These are phyloP conservation scores for Morphnarchus princeps DNA, from an alignment of 2,113 vertebrate species.

Conservation along the genomic window DNA sequence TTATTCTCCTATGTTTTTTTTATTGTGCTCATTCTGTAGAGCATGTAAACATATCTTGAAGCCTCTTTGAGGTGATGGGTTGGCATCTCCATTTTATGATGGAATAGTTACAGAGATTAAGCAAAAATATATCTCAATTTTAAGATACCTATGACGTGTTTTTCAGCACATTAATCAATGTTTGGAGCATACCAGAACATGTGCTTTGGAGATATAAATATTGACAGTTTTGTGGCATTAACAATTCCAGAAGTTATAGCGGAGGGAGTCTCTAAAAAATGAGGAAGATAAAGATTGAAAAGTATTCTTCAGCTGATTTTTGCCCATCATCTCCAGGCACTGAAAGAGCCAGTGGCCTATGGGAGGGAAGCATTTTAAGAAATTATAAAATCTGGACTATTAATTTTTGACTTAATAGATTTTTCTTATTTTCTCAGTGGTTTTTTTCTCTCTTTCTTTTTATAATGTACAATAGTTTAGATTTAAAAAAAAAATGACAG, in stretches of 20 bases:
- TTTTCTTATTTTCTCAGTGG: neutral
- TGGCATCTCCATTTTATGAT: neutral
- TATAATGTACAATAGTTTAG: neutral
- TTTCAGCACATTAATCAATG: neutral
- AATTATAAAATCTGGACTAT: neutral
- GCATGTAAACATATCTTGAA: neutral
- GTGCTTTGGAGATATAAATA: neutral
- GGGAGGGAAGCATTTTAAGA: neutral
- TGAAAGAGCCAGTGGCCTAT: neutral
- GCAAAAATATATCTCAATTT: neutral
- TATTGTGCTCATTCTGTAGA: neutral
- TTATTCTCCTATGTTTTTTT: neutral
- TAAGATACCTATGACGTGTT: neutral
- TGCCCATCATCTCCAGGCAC: neutral
- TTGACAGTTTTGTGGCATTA: neutral
- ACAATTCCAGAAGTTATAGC: neutral
- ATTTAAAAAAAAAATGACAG: neutral
- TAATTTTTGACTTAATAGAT: neutral
- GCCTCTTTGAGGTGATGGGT: neutral
- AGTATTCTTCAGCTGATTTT: neutral
- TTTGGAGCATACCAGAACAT: neutral
- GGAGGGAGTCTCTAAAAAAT: neutral
- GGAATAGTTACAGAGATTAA: neutral
- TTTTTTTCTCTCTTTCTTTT: neutral
- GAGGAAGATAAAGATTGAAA: neutral